Percentiles rank a stretch among this genome's conserved stretches.
Evolutionary conservation across 2,113 vertebrate species (phyloP).

Genomic region (Lonchura striata): DNA sequence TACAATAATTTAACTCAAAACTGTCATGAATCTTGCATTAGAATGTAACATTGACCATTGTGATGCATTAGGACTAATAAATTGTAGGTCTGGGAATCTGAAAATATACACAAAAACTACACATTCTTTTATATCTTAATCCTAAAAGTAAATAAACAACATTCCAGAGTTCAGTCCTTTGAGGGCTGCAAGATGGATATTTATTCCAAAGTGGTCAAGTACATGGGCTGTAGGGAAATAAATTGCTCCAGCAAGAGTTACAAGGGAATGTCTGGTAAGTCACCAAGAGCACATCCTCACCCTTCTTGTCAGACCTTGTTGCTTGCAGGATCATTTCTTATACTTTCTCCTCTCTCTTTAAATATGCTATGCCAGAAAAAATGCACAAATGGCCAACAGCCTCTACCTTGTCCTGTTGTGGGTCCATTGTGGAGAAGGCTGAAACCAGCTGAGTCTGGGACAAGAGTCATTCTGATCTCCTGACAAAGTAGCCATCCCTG

Average conservation of each 20-base stretch:
- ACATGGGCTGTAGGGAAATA: neutral
- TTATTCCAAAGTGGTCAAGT: neutral
- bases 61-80: neutral
- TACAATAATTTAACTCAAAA: neutral
- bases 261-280: accelerated
- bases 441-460: neutral
- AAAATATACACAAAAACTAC: neutral
- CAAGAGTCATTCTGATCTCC: neutral
- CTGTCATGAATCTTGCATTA: neutral
- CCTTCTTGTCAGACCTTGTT: neutral
- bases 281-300: neutral
- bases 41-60: neutral
- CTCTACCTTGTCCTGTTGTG: neutral
- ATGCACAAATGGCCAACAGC: neutral
- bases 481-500: neutral
- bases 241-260: neutral
- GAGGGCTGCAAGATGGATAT: neutral
- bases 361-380: neutral
- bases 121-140: neutral
- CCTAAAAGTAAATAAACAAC: neutral
- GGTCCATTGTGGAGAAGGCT: neutral
- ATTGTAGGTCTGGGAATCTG: neutral
- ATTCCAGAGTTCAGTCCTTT: accelerated
- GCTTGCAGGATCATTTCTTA: neutral
- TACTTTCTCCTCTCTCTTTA: neutral